A percentile compares a stretch with the other conserved stretches of the same genome.
phyloP scores from a whole-genome alignment of 2,797 vertebrate genomes.

The Eulemur rubriventer region DNA sequence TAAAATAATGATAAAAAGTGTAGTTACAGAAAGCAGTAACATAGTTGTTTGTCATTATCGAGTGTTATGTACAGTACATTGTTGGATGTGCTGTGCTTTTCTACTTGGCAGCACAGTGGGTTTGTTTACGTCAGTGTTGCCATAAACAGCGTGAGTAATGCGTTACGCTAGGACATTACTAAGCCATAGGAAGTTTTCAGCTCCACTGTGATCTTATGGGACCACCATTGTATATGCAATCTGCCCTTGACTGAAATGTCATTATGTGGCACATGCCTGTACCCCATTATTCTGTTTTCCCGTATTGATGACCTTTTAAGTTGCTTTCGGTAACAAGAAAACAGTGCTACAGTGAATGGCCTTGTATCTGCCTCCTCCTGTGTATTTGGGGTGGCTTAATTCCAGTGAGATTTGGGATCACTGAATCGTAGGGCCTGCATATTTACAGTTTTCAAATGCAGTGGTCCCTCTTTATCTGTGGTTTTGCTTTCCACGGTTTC shows the following conservation, averaged over 20 bases:
- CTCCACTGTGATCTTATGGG: background rate
- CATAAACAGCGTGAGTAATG: background rate
- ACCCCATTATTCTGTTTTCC: background rate
- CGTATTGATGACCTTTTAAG: background rate
- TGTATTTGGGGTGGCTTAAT: background rate
- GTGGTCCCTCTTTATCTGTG: background rate
- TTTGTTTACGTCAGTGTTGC: background rate
- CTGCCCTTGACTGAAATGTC: background rate
- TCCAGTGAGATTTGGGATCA: background rate
- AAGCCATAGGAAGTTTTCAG: background rate
- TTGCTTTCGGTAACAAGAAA: background rate
- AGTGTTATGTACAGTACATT: too few species aligned
- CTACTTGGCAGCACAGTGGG: background rate
- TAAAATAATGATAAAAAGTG: too few species aligned
- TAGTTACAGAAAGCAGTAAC: too few species aligned
- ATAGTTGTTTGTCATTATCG: too few species aligned
- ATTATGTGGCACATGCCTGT: background rate
- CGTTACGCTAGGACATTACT: background rate
- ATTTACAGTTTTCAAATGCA: slow-evolving; percentile 1
- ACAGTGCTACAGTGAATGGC: background rate
- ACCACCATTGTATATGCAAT: background rate
- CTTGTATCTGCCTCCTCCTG: background rate
- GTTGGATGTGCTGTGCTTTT: background rate
- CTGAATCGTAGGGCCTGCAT: background rate
- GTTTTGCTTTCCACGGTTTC: background rate